Conservation (phyloP, 23 tunicate genomes). For the Trididemnum clinides region DNA sequence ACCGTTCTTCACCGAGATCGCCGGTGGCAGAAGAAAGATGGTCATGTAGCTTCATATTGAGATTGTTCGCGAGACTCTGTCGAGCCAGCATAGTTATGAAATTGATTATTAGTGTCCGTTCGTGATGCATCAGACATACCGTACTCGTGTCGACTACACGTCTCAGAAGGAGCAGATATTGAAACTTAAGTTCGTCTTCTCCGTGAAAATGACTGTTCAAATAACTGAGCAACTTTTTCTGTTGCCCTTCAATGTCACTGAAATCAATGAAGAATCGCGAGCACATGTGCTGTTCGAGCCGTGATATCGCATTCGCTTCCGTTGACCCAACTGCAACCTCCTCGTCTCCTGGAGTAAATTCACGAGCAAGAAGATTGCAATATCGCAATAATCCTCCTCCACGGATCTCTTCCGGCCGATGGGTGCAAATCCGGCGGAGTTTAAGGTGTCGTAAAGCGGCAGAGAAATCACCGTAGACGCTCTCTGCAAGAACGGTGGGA, state of each 20-base stretch:
- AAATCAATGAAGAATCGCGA: slow-evolving; percentile 99
- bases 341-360: slow-evolving; percentile 76
- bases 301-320: slow-evolving; percentile 25
- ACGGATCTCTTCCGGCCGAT: slow-evolving; percentile 95
- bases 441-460: slow-evolving; percentile 82
- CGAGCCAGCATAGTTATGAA: slow-evolving; percentile 62
- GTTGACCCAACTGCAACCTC: slow-evolving; percentile 10
- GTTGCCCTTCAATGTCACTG: slow-evolving; percentile 83
- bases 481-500: slow-evolving; percentile 89
- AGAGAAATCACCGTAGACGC: slow-evolving; percentile 88
- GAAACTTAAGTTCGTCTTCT: slow-evolving; percentile 91
- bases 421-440: slow-evolving; percentile 85
- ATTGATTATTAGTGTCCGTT: slow-evolving; percentile 68
- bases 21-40: not conserved
- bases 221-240: slow-evolving; percentile 75
- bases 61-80: slow-evolving; percentile 63
- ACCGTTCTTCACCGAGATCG: not conserved
- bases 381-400: slow-evolving; percentile 98
- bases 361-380: slow-evolving; percentile 89
- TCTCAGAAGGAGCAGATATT: slow-evolving; percentile 73
- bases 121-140: slow-evolving; percentile 93
- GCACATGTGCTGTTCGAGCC: slow-evolving; percentile 94
- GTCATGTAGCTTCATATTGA: not conserved
- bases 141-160: slow-evolving; percentile 82
- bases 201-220: slow-evolving; percentile 79